Percentiles rank a stretch among this genome's conserved stretches.
Evolutionary conservation across 2,797 vertebrate genomes (phyloP).

Genomic region (Numenius phaeopus): DNA sequence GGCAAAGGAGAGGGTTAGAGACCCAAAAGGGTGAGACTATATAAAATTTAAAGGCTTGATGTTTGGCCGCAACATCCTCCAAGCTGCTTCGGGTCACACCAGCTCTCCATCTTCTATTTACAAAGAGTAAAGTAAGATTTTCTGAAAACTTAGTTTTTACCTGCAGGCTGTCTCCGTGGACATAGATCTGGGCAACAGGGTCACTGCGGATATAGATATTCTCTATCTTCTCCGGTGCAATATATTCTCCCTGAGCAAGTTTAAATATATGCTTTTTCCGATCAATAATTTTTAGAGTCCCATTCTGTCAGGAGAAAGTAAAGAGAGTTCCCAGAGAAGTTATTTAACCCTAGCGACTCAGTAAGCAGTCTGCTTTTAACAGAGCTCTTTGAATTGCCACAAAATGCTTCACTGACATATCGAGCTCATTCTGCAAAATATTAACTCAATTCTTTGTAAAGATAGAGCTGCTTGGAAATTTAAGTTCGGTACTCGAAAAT

Average conservation of each 20-base stretch:
- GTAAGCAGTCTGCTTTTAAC: not conserved
- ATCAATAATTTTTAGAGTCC: slow-evolving; percentile 96
- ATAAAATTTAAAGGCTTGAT: not conserved
- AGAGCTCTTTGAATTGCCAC: not conserved
- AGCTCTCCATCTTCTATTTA: not conserved
- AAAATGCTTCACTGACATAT: not conserved
- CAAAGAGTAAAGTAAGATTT: not conserved
- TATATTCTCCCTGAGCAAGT: slow-evolving; percentile 97
- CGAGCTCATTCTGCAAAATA: not conserved
- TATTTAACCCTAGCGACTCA: not conserved
- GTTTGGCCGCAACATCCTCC: not conserved
- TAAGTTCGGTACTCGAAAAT: not conserved
- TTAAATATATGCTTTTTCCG: slow-evolving; percentile 99
- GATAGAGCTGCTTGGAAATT: not conserved
- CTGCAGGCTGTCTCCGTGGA: slow-evolving; percentile 97
- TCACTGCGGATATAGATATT: slow-evolving; percentile 96
- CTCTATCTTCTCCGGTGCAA: slow-evolving; percentile 98
- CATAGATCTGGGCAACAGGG: slow-evolving; percentile 92
- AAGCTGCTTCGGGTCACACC: not conserved
- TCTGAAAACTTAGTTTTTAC: slow-evolving; percentile 65
- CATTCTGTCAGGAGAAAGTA: slow-evolving; percentile 83
- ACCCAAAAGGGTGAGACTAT: not conserved
- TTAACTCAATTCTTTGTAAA: not conserved
- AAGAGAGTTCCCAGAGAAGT: not conserved
- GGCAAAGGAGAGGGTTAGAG: not conserved